These are phyloP conservation scores for Physocephala rufipes DNA, from an alignment of 2,888 invertebrate species.

Conservation along the genomic window DNA sequence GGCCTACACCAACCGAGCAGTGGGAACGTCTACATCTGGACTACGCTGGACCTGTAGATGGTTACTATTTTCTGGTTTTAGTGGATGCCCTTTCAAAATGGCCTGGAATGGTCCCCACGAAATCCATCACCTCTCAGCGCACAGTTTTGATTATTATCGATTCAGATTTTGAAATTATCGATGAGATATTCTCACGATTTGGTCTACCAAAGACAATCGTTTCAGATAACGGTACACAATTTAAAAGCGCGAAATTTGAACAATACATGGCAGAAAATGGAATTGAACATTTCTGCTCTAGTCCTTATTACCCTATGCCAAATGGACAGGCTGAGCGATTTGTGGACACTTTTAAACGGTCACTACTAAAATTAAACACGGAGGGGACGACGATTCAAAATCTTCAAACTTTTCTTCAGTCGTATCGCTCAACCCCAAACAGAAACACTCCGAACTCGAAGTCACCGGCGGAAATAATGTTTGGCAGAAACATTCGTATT, in stretches of 20 bases:
- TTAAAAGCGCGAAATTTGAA: constrained; percentile 35
- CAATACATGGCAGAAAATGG: constrained; percentile 31
- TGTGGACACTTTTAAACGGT: constrained; percentile 45
- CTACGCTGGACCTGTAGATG: constrained; percentile 56
- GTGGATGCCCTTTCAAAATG: constrained; percentile 64
- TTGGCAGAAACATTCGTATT: constrained; percentile 42
- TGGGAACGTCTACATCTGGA: constrained; percentile 64
- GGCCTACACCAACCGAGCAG: constrained; percentile 48
- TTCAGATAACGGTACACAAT: constrained; percentile 37
- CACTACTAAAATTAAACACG: constrained; percentile 40
- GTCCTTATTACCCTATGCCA: constrained; percentile 41
- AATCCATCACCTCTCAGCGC: constrained; percentile 39
- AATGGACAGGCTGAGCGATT: constrained; percentile 48
- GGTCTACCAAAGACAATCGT: constrained; percentile 38
- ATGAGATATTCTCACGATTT: constrained; percentile 44
- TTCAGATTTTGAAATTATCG: constrained; percentile 38
- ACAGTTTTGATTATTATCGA: too few relatives aligned
- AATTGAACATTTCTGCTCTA: constrained; percentile 35
- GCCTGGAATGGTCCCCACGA: constrained; percentile 56
- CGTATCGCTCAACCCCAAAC: constrained; percentile 44
- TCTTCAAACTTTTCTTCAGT: constrained; percentile 42
- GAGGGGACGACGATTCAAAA: constrained; percentile 39
- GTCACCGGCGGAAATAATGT: constrained; percentile 43
- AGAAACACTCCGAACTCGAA: constrained; percentile 39
- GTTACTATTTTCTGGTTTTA: constrained; percentile 54